phyloP scores from a whole-genome alignment of 2,888 invertebrate genomes.

The Torymus auratus region DNA sequence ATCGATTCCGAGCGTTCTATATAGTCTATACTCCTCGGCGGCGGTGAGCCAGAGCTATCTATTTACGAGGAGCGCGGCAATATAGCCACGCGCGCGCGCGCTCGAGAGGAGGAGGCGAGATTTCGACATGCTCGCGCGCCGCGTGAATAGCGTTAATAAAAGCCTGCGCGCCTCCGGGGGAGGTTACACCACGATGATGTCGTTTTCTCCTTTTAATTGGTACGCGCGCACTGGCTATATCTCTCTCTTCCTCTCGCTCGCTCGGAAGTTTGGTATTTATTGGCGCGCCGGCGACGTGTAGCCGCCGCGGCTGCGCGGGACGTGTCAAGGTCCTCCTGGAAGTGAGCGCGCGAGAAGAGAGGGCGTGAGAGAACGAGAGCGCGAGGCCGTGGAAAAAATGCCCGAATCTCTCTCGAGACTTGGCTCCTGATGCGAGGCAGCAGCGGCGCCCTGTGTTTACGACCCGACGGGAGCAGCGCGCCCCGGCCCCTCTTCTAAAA shows the following conservation, averaged over 20 bases:
- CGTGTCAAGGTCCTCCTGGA: conserved; percentile 50
- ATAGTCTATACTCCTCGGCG: background rate
- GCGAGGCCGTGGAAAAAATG: background rate
- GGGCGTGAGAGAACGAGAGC: conserved; percentile 45
- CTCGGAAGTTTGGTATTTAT: conserved; percentile 53
- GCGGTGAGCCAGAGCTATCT: background rate
- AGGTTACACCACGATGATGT: conserved; percentile 54
- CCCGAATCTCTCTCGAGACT: background rate
- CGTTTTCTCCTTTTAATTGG: conserved; percentile 60
- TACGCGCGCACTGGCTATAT: conserved; percentile 44
- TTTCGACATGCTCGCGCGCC: conserved; percentile 32
- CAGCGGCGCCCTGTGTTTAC: conserved; percentile 61
- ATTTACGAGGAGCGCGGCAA: background rate
- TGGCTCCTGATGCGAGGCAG: background rate
- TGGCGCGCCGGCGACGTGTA: conserved; percentile 15
- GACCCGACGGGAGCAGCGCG: conserved; percentile 64
- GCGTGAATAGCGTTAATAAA: conserved; percentile 52
- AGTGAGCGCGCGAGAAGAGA: conserved; percentile 38
- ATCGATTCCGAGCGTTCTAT: conserved; percentile 26
- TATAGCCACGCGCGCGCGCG: background rate
- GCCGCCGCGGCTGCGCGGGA: background rate
- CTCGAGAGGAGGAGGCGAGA: background rate
- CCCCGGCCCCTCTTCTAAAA: background rate
- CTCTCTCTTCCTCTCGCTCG: too few species aligned
- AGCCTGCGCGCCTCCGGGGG: conserved; percentile 57